Evolutionary conservation across 1,140 invertebrate genomes (phyloP).

Genomic region (Pseudomyrmex concolor): DNA sequence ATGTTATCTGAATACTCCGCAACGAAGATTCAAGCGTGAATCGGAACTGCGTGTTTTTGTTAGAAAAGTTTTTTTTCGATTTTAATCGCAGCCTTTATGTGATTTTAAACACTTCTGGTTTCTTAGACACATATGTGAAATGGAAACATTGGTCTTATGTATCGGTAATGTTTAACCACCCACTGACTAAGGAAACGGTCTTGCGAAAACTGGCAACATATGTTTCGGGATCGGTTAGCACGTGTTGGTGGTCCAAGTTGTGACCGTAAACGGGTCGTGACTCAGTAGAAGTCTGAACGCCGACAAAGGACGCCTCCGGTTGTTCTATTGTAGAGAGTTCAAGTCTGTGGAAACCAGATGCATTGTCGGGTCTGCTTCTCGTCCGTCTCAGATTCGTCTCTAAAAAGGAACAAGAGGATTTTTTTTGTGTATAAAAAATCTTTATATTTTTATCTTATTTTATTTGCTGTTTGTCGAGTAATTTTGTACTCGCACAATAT

Average conservation of each 20-base stretch:
- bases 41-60: not conserved
- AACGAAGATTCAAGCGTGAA: not conserved
- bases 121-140: not conserved
- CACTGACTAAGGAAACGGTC: slow-evolving; percentile 22
- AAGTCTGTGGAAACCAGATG: slow-evolving; percentile 70
- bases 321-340: slow-evolving; percentile 76
- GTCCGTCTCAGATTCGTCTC: slow-evolving; percentile 72
- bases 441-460: not conserved
- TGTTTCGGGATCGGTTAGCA: slow-evolving; percentile 73
- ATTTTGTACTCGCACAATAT: too few species aligned
- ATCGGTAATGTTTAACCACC: not conserved
- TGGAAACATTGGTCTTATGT: not conserved
- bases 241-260: slow-evolving; percentile 80
- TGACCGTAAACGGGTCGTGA: slow-evolving; percentile 65
- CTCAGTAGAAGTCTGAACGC: slow-evolving; percentile 67
- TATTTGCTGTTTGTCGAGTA: not conserved
- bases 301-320: slow-evolving; percentile 79
- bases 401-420: slow-evolving; percentile 6
- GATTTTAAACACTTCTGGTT: not conserved
- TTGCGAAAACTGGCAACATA: slow-evolving; percentile 79
- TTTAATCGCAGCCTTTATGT: not conserved
- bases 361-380: slow-evolving; percentile 78
- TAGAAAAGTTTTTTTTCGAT: slow-evolving; percentile 13
- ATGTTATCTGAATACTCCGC: not conserved
- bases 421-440: not conserved